Conservation (phyloP, 1,140 invertebrate species). For the Papilio machaon region DNA sequence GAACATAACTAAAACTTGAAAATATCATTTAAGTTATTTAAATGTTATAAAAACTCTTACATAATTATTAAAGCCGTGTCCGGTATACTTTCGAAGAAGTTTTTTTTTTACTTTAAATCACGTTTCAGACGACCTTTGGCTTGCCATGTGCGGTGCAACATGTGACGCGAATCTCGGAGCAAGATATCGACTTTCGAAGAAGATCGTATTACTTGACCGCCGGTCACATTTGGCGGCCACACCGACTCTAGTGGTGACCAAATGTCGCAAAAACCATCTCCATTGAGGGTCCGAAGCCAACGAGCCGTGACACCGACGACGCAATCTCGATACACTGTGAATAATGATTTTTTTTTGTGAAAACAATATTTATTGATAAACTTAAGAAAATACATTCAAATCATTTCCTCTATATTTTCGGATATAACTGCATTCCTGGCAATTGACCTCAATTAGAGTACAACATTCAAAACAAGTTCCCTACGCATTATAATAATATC, state of each 20-base stretch:
- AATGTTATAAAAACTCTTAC: conserved; percentile 4
- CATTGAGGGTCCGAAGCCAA: conserved; percentile 59
- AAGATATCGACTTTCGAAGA: conserved; percentile 60
- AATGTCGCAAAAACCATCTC: conserved; percentile 66
- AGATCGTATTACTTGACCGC: conserved; percentile 65
- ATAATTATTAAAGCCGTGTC: background rate
- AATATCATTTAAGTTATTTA: background rate
- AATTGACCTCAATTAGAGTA: too few relatives aligned
- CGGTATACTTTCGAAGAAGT: conserved; percentile 39
- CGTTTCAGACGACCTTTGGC: conserved; percentile 73
- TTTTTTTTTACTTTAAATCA: conserved; percentile 50
- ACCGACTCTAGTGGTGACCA: conserved; percentile 59
- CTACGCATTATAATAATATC: background rate
- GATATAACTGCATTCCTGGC: too few relatives aligned
- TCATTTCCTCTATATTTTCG: background rate
- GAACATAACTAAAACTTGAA: too few relatives aligned
- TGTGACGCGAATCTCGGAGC: conserved; percentile 70
- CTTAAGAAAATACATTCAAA: background rate
- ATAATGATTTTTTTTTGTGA: conserved; percentile 42
- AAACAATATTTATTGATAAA: background rate
- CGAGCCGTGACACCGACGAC: conserved; percentile 58
- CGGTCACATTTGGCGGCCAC: conserved; percentile 75
- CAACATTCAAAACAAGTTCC: too few relatives aligned
- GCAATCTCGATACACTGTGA: conserved; percentile 57
- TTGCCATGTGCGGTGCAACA: conserved; percentile 61